A percentile compares a stretch with the other conserved stretches of the same genome.
Evolutionary conservation across 1,140 invertebrate species (phyloP).

Genomic region (Scaptodrosophila lebanonensis): DNA sequence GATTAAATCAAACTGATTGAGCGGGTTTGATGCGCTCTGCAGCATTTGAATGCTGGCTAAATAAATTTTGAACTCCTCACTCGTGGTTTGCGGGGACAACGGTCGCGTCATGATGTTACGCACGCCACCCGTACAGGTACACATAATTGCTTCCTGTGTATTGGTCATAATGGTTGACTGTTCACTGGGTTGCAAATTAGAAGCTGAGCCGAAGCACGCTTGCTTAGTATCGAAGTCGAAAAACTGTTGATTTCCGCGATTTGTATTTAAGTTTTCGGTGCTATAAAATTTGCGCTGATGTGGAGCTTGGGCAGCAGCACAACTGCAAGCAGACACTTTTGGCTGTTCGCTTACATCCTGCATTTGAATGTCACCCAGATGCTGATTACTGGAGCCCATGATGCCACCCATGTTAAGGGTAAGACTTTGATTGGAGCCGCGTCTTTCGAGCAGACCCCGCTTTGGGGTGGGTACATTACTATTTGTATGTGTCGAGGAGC

Average conservation of each 20-base stretch:
- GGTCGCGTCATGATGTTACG: constrained; percentile 81
- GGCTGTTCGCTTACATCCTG: constrained; percentile 39
- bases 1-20: constrained; percentile 79
- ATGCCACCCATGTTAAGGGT: constrained; percentile 82
- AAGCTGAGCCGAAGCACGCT: constrained; percentile 68
- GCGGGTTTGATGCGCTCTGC: constrained; percentile 81
- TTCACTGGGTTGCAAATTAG: constrained; percentile 61
- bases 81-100: constrained; percentile 80
- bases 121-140: constrained; percentile 62
- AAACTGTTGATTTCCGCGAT: constrained; percentile 39
- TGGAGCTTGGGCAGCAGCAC: constrained; percentile 68
- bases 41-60: constrained; percentile 84
- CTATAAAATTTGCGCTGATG: constrained; percentile 75
- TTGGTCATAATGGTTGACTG: constrained; percentile 25
- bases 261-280: constrained; percentile 68
- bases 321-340: constrained; percentile 48
- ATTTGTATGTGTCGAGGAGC: constrained; percentile 34
- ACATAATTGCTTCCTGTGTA: constrained; percentile 36
- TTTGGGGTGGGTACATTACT: constrained; percentile 68
- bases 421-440: constrained; percentile 91
- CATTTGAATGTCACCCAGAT: constrained; percentile 7
- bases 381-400: constrained; percentile 8
- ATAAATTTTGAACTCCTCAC: constrained; percentile 83
- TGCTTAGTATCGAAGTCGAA: constrained; percentile 44
- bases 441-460: constrained; percentile 85